A percentile compares a stretch with the other conserved stretches of the same genome.
Conservation (phyloP, 1,140 invertebrate genomes). For the Drosophila kepulauana region DNA sequence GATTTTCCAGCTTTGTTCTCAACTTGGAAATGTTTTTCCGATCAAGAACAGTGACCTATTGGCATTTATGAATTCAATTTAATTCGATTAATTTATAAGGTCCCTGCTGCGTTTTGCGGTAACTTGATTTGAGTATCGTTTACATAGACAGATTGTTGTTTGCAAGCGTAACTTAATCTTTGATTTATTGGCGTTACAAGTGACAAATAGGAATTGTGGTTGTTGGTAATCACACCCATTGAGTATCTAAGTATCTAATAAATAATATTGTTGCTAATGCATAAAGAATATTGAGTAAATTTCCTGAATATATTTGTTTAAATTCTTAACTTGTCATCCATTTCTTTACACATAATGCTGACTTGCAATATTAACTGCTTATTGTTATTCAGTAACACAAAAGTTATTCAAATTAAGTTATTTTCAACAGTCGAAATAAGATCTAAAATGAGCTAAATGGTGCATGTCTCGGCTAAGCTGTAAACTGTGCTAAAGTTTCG, state of each 20-base stretch:
- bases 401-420: neutral
- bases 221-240: neutral
- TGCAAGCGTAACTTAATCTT: neutral
- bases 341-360: neutral
- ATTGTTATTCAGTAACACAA: neutral
- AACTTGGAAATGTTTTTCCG: neutral
- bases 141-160: neutral
- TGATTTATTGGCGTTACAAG: neutral
- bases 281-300: neutral
- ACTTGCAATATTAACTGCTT: neutral
- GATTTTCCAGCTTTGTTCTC: neutral
- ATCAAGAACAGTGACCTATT: conserved; percentile 1
- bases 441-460: neutral
- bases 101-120: neutral
- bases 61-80: neutral
- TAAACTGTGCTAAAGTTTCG: neutral
- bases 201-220: neutral
- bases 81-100: neutral
- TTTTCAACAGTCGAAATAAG: neutral
- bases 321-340: neutral
- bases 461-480: neutral
- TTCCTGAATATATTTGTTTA: neutral
- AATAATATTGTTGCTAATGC: neutral
- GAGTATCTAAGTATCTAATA: neutral
- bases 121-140: neutral